phyloP scores from a whole-genome alignment of 2,113 vertebrate genomes.

The Gavialis gangeticus region DNA sequence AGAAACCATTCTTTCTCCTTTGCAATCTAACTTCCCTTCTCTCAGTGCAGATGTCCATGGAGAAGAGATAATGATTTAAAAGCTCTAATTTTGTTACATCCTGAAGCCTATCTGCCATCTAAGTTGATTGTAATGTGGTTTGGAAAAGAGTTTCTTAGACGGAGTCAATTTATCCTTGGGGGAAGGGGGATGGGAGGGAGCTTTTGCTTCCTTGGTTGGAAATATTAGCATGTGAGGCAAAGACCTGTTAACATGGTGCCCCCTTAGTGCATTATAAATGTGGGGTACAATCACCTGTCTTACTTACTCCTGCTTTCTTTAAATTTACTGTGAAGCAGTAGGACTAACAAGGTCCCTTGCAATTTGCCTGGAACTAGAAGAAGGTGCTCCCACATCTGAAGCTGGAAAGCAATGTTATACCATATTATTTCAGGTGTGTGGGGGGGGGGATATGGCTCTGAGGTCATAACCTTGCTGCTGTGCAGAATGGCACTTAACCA shows the following conservation, averaged over 20 bases:
- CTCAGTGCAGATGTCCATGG: conserved; percentile 62
- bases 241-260: conserved; percentile 41
- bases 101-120: conserved; percentile 66
- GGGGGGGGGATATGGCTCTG: not conserved
- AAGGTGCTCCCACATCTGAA: not conserved
- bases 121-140: conserved; percentile 80
- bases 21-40: not conserved
- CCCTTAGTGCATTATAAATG: conserved; percentile 38
- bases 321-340: conserved; percentile 23
- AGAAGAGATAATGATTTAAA: conserved; percentile 79
- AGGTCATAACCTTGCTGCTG: not conserved
- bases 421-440: not conserved
- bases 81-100: conserved; percentile 80
- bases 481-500: not conserved
- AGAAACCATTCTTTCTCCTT: conserved; percentile 58
- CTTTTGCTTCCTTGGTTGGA: conserved; percentile 56
- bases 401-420: not conserved
- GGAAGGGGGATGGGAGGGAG: conserved; percentile 43
- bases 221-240: conserved; percentile 54
- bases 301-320: conserved; percentile 47
- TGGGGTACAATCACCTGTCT: conserved; percentile 11
- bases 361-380: not conserved
- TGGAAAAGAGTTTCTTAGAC: conserved; percentile 67
- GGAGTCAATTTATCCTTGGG: conserved; percentile 74
- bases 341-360: not conserved